A percentile compares a stretch with the other conserved stretches of the same genome.
Evolutionary conservation across 2,888 invertebrate genomes (phyloP).

Genomic region (Drosophila sordidapex): DNA sequence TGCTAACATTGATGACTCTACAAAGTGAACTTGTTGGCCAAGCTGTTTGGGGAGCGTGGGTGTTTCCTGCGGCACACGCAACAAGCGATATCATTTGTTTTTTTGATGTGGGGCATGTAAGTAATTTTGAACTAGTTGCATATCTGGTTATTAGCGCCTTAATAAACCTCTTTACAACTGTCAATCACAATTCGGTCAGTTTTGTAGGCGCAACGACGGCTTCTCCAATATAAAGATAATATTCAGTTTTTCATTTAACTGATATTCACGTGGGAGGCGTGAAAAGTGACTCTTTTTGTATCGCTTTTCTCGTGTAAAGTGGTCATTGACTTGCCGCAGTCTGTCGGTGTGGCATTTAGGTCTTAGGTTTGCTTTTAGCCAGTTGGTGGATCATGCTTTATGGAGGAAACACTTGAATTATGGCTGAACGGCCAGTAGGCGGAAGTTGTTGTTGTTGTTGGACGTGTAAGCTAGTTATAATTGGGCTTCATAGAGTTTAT

Average conservation of each 20-base stretch:
- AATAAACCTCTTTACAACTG: constrained; percentile 71
- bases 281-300: constrained; percentile 44
- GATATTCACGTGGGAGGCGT: constrained; percentile 70
- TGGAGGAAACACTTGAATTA: constrained; percentile 45
- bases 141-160: constrained; percentile 67
- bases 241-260: constrained; percentile 25
- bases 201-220: constrained; percentile 16
- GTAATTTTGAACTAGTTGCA: constrained; percentile 44
- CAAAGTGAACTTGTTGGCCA: constrained; percentile 34
- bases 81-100: constrained; percentile 41
- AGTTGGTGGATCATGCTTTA: constrained; percentile 43
- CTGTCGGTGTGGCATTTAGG: constrained; percentile 1
- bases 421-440: constrained; percentile 24
- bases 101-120: neutral
- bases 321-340: constrained; percentile 43
- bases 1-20: constrained; percentile 44
- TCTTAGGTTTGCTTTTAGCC: constrained; percentile 20
- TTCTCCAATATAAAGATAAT: constrained; percentile 36
- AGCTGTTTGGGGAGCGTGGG: constrained; percentile 37
- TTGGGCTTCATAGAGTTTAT: constrained; percentile 12
- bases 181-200: constrained; percentile 56
- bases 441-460: neutral
- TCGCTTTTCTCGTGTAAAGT: constrained; percentile 31
- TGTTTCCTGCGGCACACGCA: constrained; percentile 67
- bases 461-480: constrained; percentile 19